Percentiles rank a stretch among this genome's conserved stretches.
phyloP scores from a whole-genome alignment of 2,797 vertebrate genomes.

The Odontamblyopus rebecca region DNA sequence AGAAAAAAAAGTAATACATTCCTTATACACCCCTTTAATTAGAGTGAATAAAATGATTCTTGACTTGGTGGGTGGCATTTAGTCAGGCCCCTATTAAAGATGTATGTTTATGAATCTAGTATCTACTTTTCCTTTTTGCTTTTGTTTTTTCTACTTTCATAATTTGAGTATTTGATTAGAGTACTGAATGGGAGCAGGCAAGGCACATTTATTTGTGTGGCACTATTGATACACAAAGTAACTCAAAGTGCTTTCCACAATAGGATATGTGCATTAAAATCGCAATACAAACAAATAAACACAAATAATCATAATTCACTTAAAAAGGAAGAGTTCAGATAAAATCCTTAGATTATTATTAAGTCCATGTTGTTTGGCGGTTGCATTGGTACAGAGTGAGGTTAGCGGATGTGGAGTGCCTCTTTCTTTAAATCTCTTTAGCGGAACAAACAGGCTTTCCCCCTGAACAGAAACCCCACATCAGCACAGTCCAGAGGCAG shows the following conservation, averaged over 20 bases:
- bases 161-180: slow-evolving; percentile 21
- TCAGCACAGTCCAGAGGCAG: slow-evolving; percentile 75
- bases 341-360: slow-evolving; percentile 16
- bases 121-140: not conserved
- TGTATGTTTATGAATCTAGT: not conserved
- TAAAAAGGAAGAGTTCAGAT: too few relatives aligned
- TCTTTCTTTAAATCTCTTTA: slow-evolving; percentile 80
- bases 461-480: slow-evolving; percentile 78
- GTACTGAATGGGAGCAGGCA: slow-evolving; percentile 34
- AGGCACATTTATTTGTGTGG: too few relatives aligned
- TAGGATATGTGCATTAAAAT: too few relatives aligned
- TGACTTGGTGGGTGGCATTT: not conserved
- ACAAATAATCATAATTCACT: too few relatives aligned
- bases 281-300: too few relatives aligned
- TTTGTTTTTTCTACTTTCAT: not conserved
- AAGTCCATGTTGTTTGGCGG: slow-evolving; percentile 68
- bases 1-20: too few relatives aligned
- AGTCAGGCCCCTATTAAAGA: not conserved
- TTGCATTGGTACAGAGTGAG: slow-evolving; percentile 55
- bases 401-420: slow-evolving; percentile 42
- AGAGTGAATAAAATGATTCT: not conserved
- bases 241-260: too few relatives aligned
- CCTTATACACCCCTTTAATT: not conserved
- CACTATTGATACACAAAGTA: too few relatives aligned
- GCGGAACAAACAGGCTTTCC: slow-evolving; percentile 83